A percentile compares a stretch with the other conserved stretches of the same genome.
Conservation (phyloP, 1,140 invertebrate species). For the Rhopalosiphum padi region DNA sequence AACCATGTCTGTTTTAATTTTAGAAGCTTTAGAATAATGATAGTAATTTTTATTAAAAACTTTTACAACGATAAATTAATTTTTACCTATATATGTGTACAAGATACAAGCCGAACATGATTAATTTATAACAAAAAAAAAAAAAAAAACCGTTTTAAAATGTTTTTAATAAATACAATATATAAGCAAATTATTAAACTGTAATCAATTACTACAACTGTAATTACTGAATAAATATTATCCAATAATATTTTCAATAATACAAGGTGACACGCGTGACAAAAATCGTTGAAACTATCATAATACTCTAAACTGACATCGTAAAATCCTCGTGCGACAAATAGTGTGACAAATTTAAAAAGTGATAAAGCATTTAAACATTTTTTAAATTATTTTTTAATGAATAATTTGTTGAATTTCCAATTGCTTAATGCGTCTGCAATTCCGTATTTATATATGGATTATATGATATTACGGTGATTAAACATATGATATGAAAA, state of each 20-base stretch:
- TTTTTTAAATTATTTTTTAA: neutral
- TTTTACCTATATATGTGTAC: neutral
- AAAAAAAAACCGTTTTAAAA: neutral
- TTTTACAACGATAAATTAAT: neutral
- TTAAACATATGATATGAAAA: neutral
- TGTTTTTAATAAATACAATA: neutral
- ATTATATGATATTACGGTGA: neutral
- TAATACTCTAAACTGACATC: neutral
- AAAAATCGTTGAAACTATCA: neutral
- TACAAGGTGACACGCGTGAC: neutral
- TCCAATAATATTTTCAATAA: neutral
- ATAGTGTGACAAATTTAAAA: too few relatives aligned
- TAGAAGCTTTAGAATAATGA: neutral
- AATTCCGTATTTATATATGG: neutral
- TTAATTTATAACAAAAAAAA: neutral
- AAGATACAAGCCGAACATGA: neutral
- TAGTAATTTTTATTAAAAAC: neutral
- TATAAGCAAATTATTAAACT: neutral
- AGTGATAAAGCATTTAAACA: neutral
- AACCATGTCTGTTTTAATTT: neutral
- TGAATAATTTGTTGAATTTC: neutral
- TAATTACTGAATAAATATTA: neutral
- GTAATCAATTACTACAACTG: neutral
- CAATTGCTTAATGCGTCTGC: rapidly evolving
- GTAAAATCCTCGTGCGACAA: neutral